Conservation (phyloP, 2,888 invertebrate species). For the Amorpha juglandis region DNA sequence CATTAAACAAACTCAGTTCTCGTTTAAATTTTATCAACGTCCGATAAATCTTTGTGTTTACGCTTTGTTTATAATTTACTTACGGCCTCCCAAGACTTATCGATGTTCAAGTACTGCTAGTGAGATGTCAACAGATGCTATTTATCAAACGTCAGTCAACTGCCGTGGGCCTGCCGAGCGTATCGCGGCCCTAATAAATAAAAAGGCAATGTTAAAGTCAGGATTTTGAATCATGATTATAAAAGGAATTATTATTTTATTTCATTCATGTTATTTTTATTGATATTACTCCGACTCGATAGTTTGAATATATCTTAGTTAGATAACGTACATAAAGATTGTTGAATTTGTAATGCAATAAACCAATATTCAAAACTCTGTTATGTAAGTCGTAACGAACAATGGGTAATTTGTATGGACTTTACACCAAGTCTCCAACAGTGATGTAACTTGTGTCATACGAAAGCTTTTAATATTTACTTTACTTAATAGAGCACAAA, state of each 20-base stretch:
- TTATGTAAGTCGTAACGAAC: too few relatives aligned
- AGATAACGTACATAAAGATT: too few relatives aligned
- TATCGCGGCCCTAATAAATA: constrained; percentile 12
- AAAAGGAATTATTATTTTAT: not conserved
- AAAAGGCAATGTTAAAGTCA: not conserved
- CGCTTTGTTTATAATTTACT: constrained; percentile 52
- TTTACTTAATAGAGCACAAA: too few relatives aligned
- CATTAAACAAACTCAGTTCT: constrained; percentile 25
- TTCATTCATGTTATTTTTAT: not conserved
- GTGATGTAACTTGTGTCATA: too few relatives aligned
- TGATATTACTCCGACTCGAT: too few relatives aligned
- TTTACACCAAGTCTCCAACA: too few relatives aligned
- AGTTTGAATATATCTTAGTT: too few relatives aligned
- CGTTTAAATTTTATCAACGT: constrained; percentile 25
- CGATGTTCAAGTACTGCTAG: constrained; percentile 59
- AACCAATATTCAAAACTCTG: too few relatives aligned
- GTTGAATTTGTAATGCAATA: too few relatives aligned
- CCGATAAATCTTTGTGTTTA: constrained; percentile 37
- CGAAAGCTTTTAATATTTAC: too few relatives aligned
- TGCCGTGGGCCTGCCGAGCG: constrained; percentile 34
- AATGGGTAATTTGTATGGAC: too few relatives aligned
- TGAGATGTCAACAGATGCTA: constrained; percentile 66
- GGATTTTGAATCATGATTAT: not conserved
- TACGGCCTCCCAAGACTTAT: constrained; percentile 64
- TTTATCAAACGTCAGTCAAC: constrained; percentile 71